These are phyloP conservation scores for Kryptolebias ocellatus DNA, from an alignment of 2,797 vertebrate genomes.

Conservation along the genomic window DNA sequence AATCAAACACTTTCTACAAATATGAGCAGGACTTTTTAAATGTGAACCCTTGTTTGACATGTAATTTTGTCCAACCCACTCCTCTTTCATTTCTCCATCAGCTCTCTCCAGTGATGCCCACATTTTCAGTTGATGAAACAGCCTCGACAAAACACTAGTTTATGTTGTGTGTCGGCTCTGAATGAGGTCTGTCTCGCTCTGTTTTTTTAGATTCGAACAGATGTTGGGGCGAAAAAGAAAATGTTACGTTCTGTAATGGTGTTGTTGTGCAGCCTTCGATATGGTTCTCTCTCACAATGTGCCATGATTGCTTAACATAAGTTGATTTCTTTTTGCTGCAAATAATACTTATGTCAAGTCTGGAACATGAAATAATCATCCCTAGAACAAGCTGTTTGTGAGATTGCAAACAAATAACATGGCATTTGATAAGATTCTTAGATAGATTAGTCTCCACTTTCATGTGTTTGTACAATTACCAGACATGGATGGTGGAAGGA, in stretches of 20 bases:
- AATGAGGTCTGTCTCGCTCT: constrained; percentile 50
- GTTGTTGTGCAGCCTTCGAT: constrained; percentile 44
- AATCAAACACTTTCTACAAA: constrained; percentile 88
- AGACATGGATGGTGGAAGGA: constrained; percentile 53
- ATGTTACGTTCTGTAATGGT: constrained; percentile 55
- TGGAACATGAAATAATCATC: constrained; percentile 76
- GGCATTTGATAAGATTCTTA: constrained; percentile 77
- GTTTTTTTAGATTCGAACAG: constrained; percentile 55
- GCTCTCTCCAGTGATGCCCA: constrained; percentile 75
- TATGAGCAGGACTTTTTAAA: constrained; percentile 85
- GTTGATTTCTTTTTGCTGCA: constrained; percentile 53
- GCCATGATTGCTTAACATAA: constrained; percentile 69
- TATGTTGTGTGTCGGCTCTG: constrained; percentile 63
- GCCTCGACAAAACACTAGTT: constrained; percentile 79
- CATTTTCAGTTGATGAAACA: constrained; percentile 79
- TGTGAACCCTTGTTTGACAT: constrained; percentile 86
- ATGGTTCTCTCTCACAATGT: constrained; percentile 65
- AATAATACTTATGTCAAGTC: constrained; percentile 54
- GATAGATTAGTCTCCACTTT: constrained; percentile 67
- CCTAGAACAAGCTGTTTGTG: constrained; percentile 62
- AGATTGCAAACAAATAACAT: constrained; percentile 69
- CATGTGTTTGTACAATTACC: constrained; percentile 61
- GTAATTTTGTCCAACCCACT: constrained; percentile 88
- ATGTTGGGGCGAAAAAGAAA: constrained; percentile 70
- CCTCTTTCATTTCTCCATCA: constrained; percentile 82